phyloP scores from a whole-genome alignment of 2,888 invertebrate species.

The Euphydryas editha region DNA sequence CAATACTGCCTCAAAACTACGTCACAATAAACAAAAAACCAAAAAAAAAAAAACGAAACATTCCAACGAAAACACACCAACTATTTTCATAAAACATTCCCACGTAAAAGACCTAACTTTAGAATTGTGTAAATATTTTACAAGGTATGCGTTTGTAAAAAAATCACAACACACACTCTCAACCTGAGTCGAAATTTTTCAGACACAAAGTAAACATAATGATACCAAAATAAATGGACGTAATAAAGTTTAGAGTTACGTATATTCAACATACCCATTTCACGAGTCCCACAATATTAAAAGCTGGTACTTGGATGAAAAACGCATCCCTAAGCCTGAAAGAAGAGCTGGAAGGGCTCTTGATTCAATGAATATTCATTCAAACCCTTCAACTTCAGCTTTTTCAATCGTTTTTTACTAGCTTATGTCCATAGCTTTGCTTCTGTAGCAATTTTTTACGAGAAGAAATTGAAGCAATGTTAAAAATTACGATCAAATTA shows the following conservation, averaged over 20 bases:
- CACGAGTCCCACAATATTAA: slow-evolving; percentile 27
- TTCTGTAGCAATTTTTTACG: not conserved
- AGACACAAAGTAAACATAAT: slow-evolving; percentile 12
- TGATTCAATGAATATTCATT: slow-evolving; percentile 37
- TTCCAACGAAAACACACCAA: not conserved
- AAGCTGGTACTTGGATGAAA: slow-evolving; percentile 30
- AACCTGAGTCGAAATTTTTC: slow-evolving; percentile 9
- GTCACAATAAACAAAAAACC: too few species aligned
- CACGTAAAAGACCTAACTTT: not conserved
- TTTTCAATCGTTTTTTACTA: slow-evolving; percentile 31
- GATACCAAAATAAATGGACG: not conserved
- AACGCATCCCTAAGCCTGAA: slow-evolving; percentile 28
- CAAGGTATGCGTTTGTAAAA: not conserved
- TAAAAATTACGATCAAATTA: too few species aligned
- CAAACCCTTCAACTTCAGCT: slow-evolving; percentile 30
- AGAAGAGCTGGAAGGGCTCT: slow-evolving; percentile 30
- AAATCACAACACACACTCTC: not conserved
- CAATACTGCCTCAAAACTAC: too few species aligned
- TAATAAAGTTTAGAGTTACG: not conserved
- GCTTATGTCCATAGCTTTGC: not conserved
- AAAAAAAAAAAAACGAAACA: not conserved
- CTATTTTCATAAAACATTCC: not conserved
- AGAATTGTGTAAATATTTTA: not conserved
- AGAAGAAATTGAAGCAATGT: not conserved
- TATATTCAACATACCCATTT: slow-evolving; percentile 11